Evolutionary conservation across 2,797 vertebrate species (phyloP).

Genomic region (Sorex maritimensis): DNA sequence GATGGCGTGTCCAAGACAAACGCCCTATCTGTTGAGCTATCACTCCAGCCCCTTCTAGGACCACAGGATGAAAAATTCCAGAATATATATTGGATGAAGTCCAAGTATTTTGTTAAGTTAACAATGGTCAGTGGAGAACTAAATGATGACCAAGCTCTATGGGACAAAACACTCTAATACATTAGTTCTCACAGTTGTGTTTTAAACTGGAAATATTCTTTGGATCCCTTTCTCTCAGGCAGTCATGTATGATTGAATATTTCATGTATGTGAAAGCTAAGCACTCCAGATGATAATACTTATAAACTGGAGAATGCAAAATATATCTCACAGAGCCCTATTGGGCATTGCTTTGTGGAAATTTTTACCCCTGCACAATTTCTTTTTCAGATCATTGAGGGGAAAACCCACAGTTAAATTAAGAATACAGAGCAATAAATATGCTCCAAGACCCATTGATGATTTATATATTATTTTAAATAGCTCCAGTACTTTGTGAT

Average conservation of each 20-base stretch:
- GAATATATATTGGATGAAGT: neutral
- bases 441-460: neutral
- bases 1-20: too few species aligned
- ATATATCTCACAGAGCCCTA: neutral
- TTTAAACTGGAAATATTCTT: neutral
- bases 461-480: constrained; percentile 8
- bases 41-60: neutral
- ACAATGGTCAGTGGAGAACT: neutral
- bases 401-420: constrained; percentile 10
- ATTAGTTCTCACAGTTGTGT: neutral
- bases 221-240: neutral
- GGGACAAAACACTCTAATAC: neutral
- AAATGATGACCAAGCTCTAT: neutral
- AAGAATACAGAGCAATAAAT: neutral
- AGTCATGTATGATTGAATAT: neutral
- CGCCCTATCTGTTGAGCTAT: too few species aligned
- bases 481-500: neutral
- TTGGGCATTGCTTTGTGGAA: neutral
- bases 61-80: neutral
- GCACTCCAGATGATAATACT: neutral
- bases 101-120: neutral
- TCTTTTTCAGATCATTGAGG: neutral
- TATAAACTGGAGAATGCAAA: neutral
- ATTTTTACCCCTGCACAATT: neutral
- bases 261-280: neutral